Percentiles rank a stretch among this genome's conserved stretches.
Conservation (phyloP, 2,888 invertebrate genomes). For the Tigriopus californicus region DNA sequence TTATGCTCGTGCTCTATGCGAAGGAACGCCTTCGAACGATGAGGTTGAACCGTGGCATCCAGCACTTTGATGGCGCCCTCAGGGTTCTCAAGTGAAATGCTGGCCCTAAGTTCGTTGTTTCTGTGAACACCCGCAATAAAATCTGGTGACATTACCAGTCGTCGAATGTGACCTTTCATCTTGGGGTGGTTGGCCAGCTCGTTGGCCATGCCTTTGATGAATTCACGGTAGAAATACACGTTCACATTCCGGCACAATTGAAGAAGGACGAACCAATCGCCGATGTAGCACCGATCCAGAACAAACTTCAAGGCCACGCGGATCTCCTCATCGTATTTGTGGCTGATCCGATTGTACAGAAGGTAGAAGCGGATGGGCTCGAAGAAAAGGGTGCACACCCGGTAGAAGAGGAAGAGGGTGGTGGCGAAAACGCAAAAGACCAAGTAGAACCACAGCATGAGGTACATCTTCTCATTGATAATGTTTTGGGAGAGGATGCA, state of each 20-base stretch:
- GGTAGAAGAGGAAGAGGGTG: background rate
- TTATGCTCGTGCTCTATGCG: too few relatives aligned
- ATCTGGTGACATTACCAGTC: too few relatives aligned
- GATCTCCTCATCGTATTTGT: background rate
- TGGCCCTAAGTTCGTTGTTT: too few relatives aligned
- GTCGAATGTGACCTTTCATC: too few relatives aligned
- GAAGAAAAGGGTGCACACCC: slow-evolving; percentile 13
- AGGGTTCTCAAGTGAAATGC: too few relatives aligned
- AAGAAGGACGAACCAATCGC: slow-evolving; percentile 6
- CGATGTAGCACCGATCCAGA: background rate
- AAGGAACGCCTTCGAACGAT: too few relatives aligned
- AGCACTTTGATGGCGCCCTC: too few relatives aligned
- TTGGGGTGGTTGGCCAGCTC: slow-evolving; percentile 5
- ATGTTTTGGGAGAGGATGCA: slow-evolving; percentile 5
- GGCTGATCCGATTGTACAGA: background rate
- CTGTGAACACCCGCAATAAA: too few relatives aligned
- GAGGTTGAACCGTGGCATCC: too few relatives aligned
- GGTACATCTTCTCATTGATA: slow-evolving; percentile 1
- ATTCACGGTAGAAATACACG: background rate
- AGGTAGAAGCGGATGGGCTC: slow-evolving; percentile 4
- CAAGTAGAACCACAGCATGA: background rate
- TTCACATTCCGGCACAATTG: slow-evolving; percentile 1
- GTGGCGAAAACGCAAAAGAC: background rate
- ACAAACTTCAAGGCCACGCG: background rate
- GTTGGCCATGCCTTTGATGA: slow-evolving; percentile 5